Base-by-base conservation (phyloP, 2,113 vertebrate species). In the Microtus richardsoni region DNA sequence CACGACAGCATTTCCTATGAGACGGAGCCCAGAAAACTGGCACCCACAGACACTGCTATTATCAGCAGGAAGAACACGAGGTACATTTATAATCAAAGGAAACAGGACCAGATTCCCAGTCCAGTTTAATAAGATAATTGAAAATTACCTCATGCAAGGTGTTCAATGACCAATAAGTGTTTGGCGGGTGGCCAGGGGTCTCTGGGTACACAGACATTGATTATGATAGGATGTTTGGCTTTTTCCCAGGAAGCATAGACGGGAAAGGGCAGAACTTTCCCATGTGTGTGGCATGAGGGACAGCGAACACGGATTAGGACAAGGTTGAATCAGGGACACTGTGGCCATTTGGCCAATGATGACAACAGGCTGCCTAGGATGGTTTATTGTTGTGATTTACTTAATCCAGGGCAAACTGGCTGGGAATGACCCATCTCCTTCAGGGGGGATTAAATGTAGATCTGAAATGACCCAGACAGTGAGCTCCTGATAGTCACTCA, bases 141-240 rank as follows among this genome's bases (percentile, higher is more conserved):
- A 98, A 96, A 97, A 96, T 97, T 98, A 98, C 97, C 96, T 97
- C 97, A 97, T 97, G 94, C 97, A 97, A 98, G 97, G 97, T 98
- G 97, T 97, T 96, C 96, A 94, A 95, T 97, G 97, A 98, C 97
- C 96, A 98, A 97, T 97, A 97, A 97, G 92, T 91, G 94, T 96
- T 96, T 97, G 97, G 97, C 92, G 70, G 89, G 79, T 95, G 73
- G 95, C 97, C 97, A 97, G 14, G 86, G 96, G 78, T 91, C 93
- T 97, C 92, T 80, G 28, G 88, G 68, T 95, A 93, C 77, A 85
- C 54, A 91, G 92, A 79, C 94, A 95, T 95, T 97, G 95, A 95
- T 96, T 95, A 93, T 94, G 94, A 98, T 96, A 97, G 78, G 78
- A 95, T 95, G 95, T 84, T 95, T 98, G 97, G 96, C 97, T 94